Evolutionary conservation across 2,888 invertebrate species (phyloP), one percentile per base, ranked within the genome.

Genomic region (Hirtodrosophila cameraria): DNA sequence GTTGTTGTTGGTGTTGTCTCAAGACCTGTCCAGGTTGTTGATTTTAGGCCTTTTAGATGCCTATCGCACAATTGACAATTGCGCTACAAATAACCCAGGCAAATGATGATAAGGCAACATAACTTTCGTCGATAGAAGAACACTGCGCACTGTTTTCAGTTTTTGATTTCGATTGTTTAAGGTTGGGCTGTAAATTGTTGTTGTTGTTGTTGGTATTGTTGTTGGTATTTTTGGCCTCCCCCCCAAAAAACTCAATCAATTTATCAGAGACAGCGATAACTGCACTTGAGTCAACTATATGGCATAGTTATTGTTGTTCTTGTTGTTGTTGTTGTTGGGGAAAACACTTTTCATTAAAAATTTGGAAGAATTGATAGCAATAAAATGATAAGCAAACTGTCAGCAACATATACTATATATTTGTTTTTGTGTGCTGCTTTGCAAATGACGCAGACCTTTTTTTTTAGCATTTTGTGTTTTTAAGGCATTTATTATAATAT

Each of bases 231-330:
- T 43, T 42, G 70, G 38, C 31, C 31, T 39, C 53, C 54, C n/a
- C n/a, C n/a, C n/a, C n/a, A n/a, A n/a, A 23, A 67, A 81, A 86
- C 85, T 72, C 82, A 84, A 84, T 81, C 86, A 83, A 86, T 81
- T 86, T 86, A 86, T 84, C 78, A 66, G 57, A 66, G 45, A 45
- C 45, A 59, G 60, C 62, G 83, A 82, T 85, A 78, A 64, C 61
- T 61, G 72, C 49, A 59, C 61, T 53, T 27, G 43, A 38, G 27
- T 11, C 13, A 36, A 36, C 13, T n/a, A n/a, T n/a, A 23, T 25
- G 13, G 38, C 28, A 43, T 52, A 54, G 35, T 50, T 41, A 28
- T 39, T 49, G 35, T 39, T 50, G 6, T 33, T 25, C 27, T 30
- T 50, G 7, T 67, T 60, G 13, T 55, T 69, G 15, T 54, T 57